Percentiles rank a stretch among this genome's conserved stretches.
These are phyloP conservation scores for Apocrypta bakeri DNA, from an alignment of 1,140 invertebrate species.

Conservation along the genomic window DNA sequence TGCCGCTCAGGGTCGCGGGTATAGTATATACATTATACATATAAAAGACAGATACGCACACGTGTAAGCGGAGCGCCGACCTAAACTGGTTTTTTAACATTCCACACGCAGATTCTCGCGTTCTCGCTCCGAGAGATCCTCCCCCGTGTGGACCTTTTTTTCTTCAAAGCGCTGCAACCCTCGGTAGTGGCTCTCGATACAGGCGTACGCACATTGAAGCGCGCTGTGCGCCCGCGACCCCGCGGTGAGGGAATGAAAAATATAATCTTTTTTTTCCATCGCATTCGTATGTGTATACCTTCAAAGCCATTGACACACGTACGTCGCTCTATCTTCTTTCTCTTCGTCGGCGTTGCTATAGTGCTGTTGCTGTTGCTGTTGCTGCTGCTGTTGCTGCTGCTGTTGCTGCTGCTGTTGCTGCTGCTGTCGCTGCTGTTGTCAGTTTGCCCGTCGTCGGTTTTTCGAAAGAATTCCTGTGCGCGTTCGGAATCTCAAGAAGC, in stretches of 20 bases:
- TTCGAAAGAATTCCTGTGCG: neutral
- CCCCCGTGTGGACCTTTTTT: slow-evolving; percentile 10
- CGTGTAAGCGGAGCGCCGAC: slow-evolving; percentile 30
- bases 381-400: too few relatives aligned
- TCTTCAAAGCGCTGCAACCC: neutral
- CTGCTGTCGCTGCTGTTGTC: too few relatives aligned
- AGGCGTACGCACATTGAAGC: too few relatives aligned
- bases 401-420: too few relatives aligned
- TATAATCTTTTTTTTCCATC: too few relatives aligned
- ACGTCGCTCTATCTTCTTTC: neutral
- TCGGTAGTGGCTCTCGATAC: too few relatives aligned
- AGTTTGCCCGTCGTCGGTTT: too few relatives aligned
- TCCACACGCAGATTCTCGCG: slow-evolving; percentile 38
- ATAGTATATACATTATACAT: slow-evolving; percentile 17
- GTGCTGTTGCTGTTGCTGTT: too few relatives aligned
- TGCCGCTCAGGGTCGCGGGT: slow-evolving; percentile 19
- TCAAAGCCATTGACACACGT: neutral
- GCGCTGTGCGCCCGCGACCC: too few relatives aligned
- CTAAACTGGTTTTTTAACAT: slow-evolving; percentile 54
- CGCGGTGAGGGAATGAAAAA: too few relatives aligned
- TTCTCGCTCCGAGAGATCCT: slow-evolving; percentile 26
- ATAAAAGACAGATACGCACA: neutral
- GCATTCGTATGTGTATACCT: too few relatives aligned
- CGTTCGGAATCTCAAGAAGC: slow-evolving; percentile 5
- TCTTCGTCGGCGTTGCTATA: too few relatives aligned